phyloP scores from a whole-genome alignment of 2,888 invertebrate genomes.

The Ypsolopha sequella region DNA sequence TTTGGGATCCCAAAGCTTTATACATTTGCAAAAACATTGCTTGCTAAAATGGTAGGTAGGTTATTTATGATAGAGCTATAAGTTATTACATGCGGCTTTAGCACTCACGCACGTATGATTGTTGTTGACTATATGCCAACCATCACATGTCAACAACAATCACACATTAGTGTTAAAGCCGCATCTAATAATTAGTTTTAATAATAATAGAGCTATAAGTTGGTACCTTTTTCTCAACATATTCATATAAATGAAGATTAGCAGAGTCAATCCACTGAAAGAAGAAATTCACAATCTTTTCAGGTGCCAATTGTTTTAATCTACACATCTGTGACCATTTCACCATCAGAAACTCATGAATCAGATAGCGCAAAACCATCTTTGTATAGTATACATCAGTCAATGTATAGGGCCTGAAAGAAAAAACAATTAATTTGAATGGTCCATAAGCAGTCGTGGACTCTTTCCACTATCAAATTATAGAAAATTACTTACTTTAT shows the following conservation, averaged over 20 bases:
- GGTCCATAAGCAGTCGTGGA: slow-evolving; percentile 7
- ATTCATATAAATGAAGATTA: slow-evolving; percentile 27
- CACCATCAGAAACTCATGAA: slow-evolving; percentile 31
- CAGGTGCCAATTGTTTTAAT: slow-evolving; percentile 24
- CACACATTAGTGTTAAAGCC: too few relatives aligned
- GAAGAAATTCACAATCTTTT: slow-evolving; percentile 36
- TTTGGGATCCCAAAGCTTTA: too few relatives aligned
- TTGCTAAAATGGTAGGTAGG: too few relatives aligned
- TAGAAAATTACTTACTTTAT: slow-evolving; percentile 17
- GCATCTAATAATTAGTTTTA: too few relatives aligned
- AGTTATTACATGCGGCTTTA: too few relatives aligned
- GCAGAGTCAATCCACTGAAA: slow-evolving; percentile 42
- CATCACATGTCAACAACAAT: too few relatives aligned
- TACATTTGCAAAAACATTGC: too few relatives aligned
- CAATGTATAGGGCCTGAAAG: slow-evolving; percentile 35
- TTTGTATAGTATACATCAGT: slow-evolving; percentile 44
- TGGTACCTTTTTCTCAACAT: slow-evolving; percentile 21
- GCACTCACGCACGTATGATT: too few relatives aligned
- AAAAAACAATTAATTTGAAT: slow-evolving; percentile 6
- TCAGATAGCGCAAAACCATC: slow-evolving; percentile 27
- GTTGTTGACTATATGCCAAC: too few relatives aligned
- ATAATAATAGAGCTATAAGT: slow-evolving; percentile 1
- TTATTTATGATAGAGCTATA: neutral
- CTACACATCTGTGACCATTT: slow-evolving; percentile 32
- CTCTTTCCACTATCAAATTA: too few relatives aligned